Conservation (phyloP, 2,888 invertebrate species). For the Cantharis rustica region DNA sequence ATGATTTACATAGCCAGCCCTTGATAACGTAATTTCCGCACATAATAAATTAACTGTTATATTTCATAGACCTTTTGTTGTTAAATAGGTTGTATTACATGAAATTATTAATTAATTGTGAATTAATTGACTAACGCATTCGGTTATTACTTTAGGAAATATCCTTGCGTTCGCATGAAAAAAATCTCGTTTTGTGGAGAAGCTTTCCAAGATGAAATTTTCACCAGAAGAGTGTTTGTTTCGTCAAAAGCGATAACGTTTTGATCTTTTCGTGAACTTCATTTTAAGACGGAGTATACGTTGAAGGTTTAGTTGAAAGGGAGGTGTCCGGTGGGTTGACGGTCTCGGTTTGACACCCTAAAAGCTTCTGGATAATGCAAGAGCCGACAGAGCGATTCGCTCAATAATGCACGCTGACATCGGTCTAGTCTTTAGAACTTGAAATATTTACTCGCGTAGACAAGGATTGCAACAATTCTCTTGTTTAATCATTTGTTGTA, state of each 20-base stretch:
- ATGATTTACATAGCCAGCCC: slow-evolving; percentile 51
- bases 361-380: slow-evolving; percentile 56
- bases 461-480: slow-evolving; percentile 35
- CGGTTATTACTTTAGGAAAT: neutral
- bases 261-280: slow-evolving; percentile 14
- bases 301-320: slow-evolving; percentile 32
- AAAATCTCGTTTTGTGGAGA: neutral
- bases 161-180: neutral
- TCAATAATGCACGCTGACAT: slow-evolving; percentile 57
- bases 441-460: slow-evolving; percentile 54
- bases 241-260: neutral
- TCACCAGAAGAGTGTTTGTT: neutral
- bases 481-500: slow-evolving; percentile 15
- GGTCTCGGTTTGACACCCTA: slow-evolving; percentile 54
- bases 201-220: neutral
- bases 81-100: slow-evolving; percentile 38
- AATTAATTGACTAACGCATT: slow-evolving; percentile 32
- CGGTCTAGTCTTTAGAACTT: slow-evolving; percentile 57
- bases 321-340: slow-evolving; percentile 30
- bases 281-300: slow-evolving; percentile 41
- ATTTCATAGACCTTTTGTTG: slow-evolving; percentile 36
- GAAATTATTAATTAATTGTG: slow-evolving; percentile 45
- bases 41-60: slow-evolving; percentile 50
- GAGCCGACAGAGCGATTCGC: slow-evolving; percentile 55
- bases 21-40: slow-evolving; percentile 50